Evolutionary conservation across 1,140 invertebrate genomes (phyloP).

Genomic region (Nomia melanderi): DNA sequence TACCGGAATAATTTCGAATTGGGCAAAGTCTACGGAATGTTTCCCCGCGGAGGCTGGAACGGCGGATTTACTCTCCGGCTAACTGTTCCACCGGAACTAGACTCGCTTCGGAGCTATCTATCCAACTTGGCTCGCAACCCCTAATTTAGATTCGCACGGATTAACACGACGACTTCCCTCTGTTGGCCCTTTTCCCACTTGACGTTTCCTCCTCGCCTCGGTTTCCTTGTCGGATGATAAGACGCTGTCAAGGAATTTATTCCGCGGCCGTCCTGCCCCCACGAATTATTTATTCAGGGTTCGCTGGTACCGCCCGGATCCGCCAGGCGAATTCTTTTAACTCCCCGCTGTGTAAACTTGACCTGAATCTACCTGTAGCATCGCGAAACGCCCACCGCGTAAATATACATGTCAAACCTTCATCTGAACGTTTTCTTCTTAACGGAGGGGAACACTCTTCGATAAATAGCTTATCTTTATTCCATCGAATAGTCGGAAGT

Average conservation of each 20-base stretch:
- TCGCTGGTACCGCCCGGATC: neutral
- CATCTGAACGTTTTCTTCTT: too few species aligned
- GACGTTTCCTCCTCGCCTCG: neutral
- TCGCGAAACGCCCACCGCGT: too few species aligned
- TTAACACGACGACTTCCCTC: constrained; percentile 13
- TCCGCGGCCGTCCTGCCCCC: neutral
- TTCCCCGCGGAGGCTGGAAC: constrained; percentile 33
- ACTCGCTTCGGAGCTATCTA: constrained; percentile 20
- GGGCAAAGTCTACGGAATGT: constrained; percentile 28
- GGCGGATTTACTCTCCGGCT: constrained; percentile 25
- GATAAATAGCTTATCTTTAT: too few species aligned
- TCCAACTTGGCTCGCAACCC: constrained; percentile 28
- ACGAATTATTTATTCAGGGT: neutral
- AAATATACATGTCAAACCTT: too few species aligned
- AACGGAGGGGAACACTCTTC: too few species aligned
- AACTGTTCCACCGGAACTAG: constrained; percentile 35
- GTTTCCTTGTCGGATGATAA: neutral
- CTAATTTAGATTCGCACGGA: constrained; percentile 43
- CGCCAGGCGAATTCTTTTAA: neutral
- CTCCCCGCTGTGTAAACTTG: too few species aligned
- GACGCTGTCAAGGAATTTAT: neutral
- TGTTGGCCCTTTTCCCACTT: neutral
- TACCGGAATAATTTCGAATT: constrained; percentile 41
- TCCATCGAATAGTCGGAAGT: too few species aligned
- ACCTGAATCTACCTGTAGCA: too few species aligned